Percentiles rank a stretch among this genome's conserved stretches.
Conservation (phyloP, 2,888 invertebrate genomes). For the Habroteleia sp. region DNA sequence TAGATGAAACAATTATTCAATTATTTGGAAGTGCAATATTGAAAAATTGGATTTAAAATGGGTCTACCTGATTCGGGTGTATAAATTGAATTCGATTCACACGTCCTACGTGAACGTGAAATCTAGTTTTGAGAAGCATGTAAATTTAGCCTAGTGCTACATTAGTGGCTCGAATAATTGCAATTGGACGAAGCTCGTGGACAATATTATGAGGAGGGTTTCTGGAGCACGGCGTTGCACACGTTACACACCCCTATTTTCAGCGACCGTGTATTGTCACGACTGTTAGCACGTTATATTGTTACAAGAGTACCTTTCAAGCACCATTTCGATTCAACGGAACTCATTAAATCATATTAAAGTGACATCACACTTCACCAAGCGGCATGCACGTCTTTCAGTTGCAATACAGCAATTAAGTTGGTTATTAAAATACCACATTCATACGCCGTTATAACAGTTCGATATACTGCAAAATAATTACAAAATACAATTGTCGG, state of each 20-base stretch:
- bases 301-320: constrained; percentile 32
- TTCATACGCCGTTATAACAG: not conserved
- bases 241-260: constrained; percentile 59
- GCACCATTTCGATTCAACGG: constrained; percentile 28
- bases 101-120: constrained; percentile 62
- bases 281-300: constrained; percentile 42
- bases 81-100: constrained; percentile 31
- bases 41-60: too few species aligned
- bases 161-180: constrained; percentile 69
- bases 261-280: constrained; percentile 44
- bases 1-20: too few species aligned
- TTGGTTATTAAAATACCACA: constrained; percentile 17
- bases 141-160: constrained; percentile 69
- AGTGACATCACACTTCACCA: constrained; percentile 14
- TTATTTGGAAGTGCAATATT: too few species aligned
- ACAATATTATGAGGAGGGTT: constrained; percentile 67
- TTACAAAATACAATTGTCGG: not conserved
- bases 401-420: not conserved
- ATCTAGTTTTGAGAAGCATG: constrained; percentile 66
- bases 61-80: not conserved
- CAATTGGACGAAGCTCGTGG: constrained; percentile 65
- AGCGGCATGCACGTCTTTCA: constrained; percentile 31
- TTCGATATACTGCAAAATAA: not conserved
- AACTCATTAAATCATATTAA: constrained; percentile 44
- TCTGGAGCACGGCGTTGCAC: constrained; percentile 66